Evolutionary conservation across 2,113 vertebrate genomes (phyloP).

Genomic region (Serinus canaria): DNA sequence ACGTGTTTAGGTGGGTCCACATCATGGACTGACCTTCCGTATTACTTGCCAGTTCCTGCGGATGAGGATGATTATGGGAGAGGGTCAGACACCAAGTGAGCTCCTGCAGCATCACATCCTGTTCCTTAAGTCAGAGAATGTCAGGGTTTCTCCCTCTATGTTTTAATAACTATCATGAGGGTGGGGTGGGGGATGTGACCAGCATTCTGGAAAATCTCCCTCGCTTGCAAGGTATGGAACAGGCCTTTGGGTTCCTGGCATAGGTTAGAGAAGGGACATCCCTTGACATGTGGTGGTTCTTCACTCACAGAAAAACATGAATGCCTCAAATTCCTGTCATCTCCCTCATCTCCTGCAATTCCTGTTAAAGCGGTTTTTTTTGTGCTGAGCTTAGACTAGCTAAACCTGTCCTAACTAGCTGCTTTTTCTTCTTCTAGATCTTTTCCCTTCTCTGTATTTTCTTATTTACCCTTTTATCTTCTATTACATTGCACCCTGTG

Average conservation of each 20-base stretch:
- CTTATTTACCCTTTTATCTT: not conserved
- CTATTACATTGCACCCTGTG: not conserved
- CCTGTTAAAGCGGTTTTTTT: not conserved
- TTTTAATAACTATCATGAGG: not conserved
- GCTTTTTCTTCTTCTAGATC: not conserved
- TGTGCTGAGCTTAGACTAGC: not conserved
- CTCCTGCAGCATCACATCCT: not conserved
- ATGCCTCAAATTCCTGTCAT: not conserved
- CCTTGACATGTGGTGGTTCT: accelerated
- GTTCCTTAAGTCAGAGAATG: not conserved
- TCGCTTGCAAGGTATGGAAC: accelerated
- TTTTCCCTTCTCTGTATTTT: not conserved
- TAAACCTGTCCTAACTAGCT: not conserved
- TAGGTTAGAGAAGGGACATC: not conserved
- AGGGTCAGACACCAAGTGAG: not conserved
- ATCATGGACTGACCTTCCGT: accelerated
- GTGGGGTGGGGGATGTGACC: not conserved
- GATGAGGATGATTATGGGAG: not conserved
- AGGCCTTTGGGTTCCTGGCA: not conserved
- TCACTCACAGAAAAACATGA: not conserved
- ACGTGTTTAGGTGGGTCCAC: accelerated
- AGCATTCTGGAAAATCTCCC: not conserved
- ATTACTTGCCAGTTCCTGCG: accelerated
- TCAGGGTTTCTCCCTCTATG: not conserved
- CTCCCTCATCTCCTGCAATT: not conserved